A percentile compares a stretch with the other conserved stretches of the same genome.
phyloP scores from a whole-genome alignment of 2,888 invertebrate species.

The Philonicus albiceps region DNA sequence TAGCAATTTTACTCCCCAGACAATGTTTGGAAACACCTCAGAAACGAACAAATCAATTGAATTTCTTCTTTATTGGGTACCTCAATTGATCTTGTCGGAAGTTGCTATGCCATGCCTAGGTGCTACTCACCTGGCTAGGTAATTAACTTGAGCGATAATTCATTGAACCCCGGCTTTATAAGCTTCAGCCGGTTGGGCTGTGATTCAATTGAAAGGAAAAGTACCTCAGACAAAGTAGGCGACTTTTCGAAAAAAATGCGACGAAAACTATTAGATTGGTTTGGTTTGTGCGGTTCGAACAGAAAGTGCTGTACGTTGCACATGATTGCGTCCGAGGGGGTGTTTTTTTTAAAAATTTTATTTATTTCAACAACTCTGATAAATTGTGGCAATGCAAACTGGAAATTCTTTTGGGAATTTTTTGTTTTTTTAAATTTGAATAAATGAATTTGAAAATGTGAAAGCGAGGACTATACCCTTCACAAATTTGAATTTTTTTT shows the following conservation, averaged over 20 bases:
- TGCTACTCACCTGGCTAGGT: neutral
- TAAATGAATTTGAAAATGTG: neutral
- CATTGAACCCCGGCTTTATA: neutral
- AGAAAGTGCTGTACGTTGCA: neutral
- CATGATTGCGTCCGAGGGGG: neutral
- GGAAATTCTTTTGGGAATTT: neutral
- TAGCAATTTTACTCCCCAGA: neutral
- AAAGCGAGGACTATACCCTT: neutral
- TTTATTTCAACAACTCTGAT: neutral
- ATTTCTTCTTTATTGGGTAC: neutral
- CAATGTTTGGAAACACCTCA: neutral
- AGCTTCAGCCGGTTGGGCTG: neutral
- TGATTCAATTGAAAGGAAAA: neutral
- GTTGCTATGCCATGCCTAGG: neutral
- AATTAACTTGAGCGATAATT: neutral
- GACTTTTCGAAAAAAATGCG: neutral
- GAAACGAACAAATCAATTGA: neutral
- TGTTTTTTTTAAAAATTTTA: neutral
- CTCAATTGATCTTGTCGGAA: neutral
- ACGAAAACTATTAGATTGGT: neutral
- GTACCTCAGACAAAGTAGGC: neutral
- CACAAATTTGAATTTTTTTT: neutral
- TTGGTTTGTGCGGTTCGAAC: neutral
- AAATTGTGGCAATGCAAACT: neutral
- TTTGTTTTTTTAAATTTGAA: neutral